Percentiles rank a stretch among this genome's conserved stretches.
These are phyloP conservation scores for Seira ritae DNA, from an alignment of 2,888 invertebrate species.

Conservation along the genomic window DNA sequence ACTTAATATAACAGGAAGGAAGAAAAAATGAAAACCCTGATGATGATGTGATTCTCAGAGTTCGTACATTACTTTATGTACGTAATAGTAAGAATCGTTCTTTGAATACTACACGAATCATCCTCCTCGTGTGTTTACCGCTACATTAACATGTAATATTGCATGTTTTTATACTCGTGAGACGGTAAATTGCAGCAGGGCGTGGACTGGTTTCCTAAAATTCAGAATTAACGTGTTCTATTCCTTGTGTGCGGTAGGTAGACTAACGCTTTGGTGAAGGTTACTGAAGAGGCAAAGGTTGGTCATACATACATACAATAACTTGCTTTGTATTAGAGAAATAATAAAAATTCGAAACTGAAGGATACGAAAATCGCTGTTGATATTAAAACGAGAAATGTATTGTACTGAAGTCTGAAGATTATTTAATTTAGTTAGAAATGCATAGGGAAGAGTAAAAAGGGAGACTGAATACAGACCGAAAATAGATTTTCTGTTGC, in stretches of 20 bases:
- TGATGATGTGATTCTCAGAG: slow-evolving; percentile 24
- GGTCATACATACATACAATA: not conserved
- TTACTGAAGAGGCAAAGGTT: not conserved
- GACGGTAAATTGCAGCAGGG: slow-evolving; percentile 50
- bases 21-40: slow-evolving; percentile 20
- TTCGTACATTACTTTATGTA: slow-evolving; percentile 25
- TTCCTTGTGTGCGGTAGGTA: slow-evolving; percentile 45
- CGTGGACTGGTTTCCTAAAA: slow-evolving; percentile 41
- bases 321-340: not conserved
- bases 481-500: not conserved
- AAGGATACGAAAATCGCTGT: too few species aligned
- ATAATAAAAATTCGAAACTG: too few species aligned
- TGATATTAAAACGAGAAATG: too few species aligned
- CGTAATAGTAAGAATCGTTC: slow-evolving; percentile 22
- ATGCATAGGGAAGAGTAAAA: slow-evolving; percentile 11
- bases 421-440: not conserved
- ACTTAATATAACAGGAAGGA: slow-evolving; percentile 42
- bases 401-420: too few species aligned
- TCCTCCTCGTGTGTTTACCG: not conserved
- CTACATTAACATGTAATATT: slow-evolving; percentile 4
- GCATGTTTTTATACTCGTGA: too few species aligned
- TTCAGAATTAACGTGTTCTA: slow-evolving; percentile 22
- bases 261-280: too few species aligned
- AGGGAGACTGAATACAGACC: not conserved
- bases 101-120: slow-evolving; percentile 7